Percentiles rank a stretch among this genome's conserved stretches.
phyloP scores from a whole-genome alignment of 23 tunicate genomes.

The Phallusia fumigata region DNA sequence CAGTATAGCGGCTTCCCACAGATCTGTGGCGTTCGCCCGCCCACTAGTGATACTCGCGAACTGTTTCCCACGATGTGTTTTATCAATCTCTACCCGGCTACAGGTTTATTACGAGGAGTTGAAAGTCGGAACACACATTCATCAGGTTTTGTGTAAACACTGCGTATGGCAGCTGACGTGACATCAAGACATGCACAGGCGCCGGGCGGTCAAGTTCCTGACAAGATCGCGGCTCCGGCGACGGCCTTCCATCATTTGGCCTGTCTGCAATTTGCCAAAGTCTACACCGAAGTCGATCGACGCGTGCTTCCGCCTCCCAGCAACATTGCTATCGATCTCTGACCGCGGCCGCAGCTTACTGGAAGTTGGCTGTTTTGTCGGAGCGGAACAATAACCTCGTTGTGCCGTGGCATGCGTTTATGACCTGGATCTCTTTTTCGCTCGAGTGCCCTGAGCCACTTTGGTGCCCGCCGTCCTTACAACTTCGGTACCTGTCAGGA shows the following conservation, averaged over 20 bases:
- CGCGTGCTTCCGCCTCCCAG: neutral
- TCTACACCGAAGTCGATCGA: neutral
- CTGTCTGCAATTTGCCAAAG: neutral
- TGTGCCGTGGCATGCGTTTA: neutral
- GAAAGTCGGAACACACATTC: neutral
- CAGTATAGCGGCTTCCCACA: neutral
- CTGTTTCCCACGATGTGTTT: neutral
- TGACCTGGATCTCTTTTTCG: neutral
- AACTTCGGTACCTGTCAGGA: too few relatives aligned
- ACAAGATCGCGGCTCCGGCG: neutral
- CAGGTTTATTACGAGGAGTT: neutral
- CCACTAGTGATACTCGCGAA: neutral
- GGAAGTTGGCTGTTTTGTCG: neutral
- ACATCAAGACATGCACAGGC: neutral
- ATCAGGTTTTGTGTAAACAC: neutral
- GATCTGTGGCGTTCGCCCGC: neutral
- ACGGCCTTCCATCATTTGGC: neutral
- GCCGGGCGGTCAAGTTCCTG: neutral
- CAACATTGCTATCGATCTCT: neutral
- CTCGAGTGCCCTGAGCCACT: neutral
- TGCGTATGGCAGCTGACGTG: neutral
- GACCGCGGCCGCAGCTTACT: neutral
- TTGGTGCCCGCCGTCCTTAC: neutral
- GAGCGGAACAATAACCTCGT: neutral
- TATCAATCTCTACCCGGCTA: neutral